phyloP scores from a whole-genome alignment of 2,113 vertebrate species.

The Athene noctua region DNA sequence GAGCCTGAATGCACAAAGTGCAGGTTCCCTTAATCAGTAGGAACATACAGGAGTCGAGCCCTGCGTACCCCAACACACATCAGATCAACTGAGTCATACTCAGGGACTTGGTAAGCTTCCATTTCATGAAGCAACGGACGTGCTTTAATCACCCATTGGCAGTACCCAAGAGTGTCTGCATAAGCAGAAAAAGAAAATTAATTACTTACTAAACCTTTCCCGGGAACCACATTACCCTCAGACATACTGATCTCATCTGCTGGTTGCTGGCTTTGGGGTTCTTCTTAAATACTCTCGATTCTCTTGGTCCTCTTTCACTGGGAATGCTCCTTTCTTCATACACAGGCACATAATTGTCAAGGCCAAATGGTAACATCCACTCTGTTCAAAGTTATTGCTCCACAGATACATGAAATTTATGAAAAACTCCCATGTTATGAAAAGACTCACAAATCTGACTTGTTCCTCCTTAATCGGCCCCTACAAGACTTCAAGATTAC shows the following conservation, averaged over 20 bases:
- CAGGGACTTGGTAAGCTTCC: not conserved
- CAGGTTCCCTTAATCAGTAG: not conserved
- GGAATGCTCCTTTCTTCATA: not conserved
- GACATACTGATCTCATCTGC: slow-evolving; percentile 13
- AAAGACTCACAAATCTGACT: not conserved
- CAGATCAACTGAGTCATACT: not conserved
- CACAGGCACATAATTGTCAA: not conserved
- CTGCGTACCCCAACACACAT: fast-evolving
- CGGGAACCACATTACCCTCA: not conserved
- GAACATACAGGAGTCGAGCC: fast-evolving
- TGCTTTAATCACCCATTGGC: not conserved
- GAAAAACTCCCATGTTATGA: too few species aligned
- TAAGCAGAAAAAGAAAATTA: not conserved
- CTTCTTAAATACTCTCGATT: not conserved
- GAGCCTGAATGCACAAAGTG: not conserved
- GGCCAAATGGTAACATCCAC: not conserved
- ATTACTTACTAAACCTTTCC: not conserved
- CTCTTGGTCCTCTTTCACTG: not conserved
- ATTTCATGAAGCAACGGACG: not conserved
- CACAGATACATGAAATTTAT: not conserved
- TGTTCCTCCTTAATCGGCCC: not conserved
- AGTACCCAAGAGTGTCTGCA: not conserved
- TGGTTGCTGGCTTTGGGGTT: not conserved
- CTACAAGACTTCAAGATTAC: not conserved
- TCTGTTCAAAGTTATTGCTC: not conserved